Percentiles rank a stretch among this genome's conserved stretches.
phyloP scores from a whole-genome alignment of 2,113 vertebrate genomes.

The Gallinago jamesoni region DNA sequence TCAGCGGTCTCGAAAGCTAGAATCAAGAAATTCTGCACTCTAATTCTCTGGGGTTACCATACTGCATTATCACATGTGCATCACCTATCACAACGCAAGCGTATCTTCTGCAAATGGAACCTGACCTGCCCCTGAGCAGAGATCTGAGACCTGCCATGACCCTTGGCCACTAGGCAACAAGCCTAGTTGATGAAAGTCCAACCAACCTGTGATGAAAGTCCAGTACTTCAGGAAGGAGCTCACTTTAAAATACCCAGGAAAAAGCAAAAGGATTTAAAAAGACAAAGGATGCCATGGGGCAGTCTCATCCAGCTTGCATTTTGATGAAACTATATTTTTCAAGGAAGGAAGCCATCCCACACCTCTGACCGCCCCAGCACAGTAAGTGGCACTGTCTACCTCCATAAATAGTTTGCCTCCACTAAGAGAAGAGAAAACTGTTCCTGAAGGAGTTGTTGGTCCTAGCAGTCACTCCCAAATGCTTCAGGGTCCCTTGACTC shows the following conservation, averaged over 20 bases:
- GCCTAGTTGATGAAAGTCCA: too few relatives aligned
- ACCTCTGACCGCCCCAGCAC: background rate
- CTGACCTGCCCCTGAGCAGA: background rate
- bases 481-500: background rate
- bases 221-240: background rate
- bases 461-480: background rate
- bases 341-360: background rate
- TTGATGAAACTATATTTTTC: background rate
- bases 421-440: background rate
- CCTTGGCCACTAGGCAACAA: background rate
- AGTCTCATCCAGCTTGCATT: background rate
- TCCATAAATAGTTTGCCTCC: background rate
- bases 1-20: background rate
- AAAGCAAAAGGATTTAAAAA: background rate
- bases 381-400: rapidly evolving
- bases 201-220: background rate
- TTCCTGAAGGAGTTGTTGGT: background rate
- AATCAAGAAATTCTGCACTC: background rate
- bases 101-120: background rate
- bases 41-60: background rate
- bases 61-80: background rate
- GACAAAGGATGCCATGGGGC: background rate
- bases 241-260: background rate
- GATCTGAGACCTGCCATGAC: rapidly evolving
- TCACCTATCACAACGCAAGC: background rate